Percentiles rank a stretch among this genome's conserved stretches.
Evolutionary conservation across 2,888 invertebrate species (phyloP).

Genomic region (Koerneria pararmatus): DNA sequence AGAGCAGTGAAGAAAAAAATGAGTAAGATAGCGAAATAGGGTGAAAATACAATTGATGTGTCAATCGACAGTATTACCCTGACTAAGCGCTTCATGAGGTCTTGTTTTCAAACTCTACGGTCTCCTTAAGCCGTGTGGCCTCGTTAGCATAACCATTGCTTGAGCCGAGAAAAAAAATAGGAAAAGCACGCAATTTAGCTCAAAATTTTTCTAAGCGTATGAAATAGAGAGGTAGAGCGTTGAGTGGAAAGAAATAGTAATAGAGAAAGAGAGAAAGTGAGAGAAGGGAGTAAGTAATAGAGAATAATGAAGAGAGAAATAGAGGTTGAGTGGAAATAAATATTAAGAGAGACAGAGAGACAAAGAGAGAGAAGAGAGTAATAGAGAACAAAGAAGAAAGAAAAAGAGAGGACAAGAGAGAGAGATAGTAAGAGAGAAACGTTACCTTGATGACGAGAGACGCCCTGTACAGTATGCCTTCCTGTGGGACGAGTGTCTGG

Average conservation of each 20-base stretch:
- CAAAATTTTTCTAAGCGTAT: too few relatives aligned
- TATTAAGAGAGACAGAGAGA: slow-evolving; percentile 9
- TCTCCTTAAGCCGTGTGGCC: too few relatives aligned
- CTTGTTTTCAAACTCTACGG: too few relatives aligned
- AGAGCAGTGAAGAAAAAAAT: too few relatives aligned
- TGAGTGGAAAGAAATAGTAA: background rate
- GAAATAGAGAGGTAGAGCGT: slow-evolving; percentile 3
- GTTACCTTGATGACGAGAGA: slow-evolving; percentile 54
- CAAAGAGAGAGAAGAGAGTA: background rate
- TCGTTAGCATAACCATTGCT: too few relatives aligned
- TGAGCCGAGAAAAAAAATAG: too few relatives aligned
- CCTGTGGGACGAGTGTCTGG: slow-evolving; percentile 45
- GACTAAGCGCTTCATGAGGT: too few relatives aligned
- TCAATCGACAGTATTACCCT: too few relatives aligned
- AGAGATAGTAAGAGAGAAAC: background rate
- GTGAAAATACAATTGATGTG: too few relatives aligned
- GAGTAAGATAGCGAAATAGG: too few relatives aligned
- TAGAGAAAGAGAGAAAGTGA: background rate
- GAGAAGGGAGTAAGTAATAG: background rate
- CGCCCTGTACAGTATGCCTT: slow-evolving; percentile 50
- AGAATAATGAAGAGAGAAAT: background rate
- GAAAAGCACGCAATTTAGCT: too few relatives aligned
- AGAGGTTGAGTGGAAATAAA: slow-evolving; percentile 10
- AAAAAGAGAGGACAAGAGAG: background rate
- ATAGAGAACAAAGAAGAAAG: background rate